These are phyloP conservation scores for Athalia rosae DNA, from an alignment of 2,888 invertebrate genomes.

Conservation along the genomic window DNA sequence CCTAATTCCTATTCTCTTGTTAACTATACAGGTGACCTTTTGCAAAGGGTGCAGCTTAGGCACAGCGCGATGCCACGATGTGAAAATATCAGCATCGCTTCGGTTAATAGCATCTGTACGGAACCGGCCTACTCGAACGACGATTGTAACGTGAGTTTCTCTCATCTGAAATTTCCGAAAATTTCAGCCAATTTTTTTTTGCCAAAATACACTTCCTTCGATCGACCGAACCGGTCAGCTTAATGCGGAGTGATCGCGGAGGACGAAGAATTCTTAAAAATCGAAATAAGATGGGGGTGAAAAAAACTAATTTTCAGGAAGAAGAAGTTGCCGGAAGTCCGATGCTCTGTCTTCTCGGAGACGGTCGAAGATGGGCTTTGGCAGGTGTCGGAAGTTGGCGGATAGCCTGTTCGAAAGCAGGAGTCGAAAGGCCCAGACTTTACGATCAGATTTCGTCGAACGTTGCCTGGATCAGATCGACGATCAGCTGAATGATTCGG, in stretches of 20 bases:
- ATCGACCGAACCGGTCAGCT: too few species aligned
- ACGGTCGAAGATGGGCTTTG: slow-evolving; percentile 85
- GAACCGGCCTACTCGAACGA: slow-evolving; percentile 86
- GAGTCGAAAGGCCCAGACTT: slow-evolving; percentile 85
- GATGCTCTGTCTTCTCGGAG: slow-evolving; percentile 85
- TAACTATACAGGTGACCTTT: slow-evolving; percentile 77
- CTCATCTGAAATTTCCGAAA: background rate
- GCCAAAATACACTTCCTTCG: too few species aligned
- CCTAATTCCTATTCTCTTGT: background rate
- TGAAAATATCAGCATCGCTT: slow-evolving; percentile 89
- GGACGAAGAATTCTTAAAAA: background rate
- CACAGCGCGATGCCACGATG: slow-evolving; percentile 87
- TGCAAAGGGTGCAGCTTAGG: slow-evolving; percentile 87
- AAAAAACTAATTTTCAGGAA: slow-evolving; percentile 76
- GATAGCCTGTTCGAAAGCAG: slow-evolving; percentile 87
- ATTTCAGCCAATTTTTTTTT: too few species aligned
- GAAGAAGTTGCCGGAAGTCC: slow-evolving; percentile 93
- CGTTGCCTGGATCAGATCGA: slow-evolving; percentile 89
- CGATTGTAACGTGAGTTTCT: slow-evolving; percentile 87
- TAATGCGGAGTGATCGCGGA: too few species aligned
- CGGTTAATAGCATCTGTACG: slow-evolving; percentile 88
- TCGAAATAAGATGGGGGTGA: background rate
- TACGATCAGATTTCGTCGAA: slow-evolving; percentile 90
- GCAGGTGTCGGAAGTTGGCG: slow-evolving; percentile 90
- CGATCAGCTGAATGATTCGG: slow-evolving; percentile 75